A percentile compares a stretch with the other conserved stretches of the same genome.
phyloP scores from a whole-genome alignment of 2,113 vertebrate genomes.

The Daubentonia madagascariensis region DNA sequence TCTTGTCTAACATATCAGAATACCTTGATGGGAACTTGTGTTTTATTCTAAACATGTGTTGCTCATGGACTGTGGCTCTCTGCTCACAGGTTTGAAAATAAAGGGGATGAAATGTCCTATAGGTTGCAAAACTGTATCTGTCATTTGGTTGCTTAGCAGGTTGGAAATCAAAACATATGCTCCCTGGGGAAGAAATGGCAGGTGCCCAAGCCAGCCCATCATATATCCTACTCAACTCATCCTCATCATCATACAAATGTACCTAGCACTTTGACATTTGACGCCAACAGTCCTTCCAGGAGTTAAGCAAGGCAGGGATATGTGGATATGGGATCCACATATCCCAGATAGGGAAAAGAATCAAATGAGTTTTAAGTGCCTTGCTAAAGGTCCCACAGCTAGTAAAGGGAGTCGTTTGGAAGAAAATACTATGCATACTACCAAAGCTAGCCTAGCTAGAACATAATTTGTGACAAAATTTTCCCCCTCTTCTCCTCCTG shows the following conservation, averaged over 20 bases:
- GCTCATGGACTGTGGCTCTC: neutral
- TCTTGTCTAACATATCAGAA: neutral
- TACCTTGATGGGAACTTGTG: neutral
- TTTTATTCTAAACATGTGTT: neutral
- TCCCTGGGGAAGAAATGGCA: neutral
- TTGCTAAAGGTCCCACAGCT: neutral
- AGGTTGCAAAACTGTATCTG: neutral
- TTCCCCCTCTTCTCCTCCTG: neutral
- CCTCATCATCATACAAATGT: neutral
- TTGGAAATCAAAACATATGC: neutral
- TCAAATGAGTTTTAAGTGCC: neutral
- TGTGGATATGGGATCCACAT: too few relatives aligned
- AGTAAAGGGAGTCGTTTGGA: neutral
- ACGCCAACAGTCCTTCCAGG: neutral
- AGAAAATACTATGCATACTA: neutral
- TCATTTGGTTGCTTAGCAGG: neutral
- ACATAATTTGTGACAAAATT: neutral
- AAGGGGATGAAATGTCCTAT: neutral
- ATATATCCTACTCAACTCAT: neutral
- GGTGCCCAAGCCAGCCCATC: neutral
- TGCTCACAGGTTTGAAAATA: constrained; percentile 20
- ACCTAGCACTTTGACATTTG: neutral
- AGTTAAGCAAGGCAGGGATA: neutral
- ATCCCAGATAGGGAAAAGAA: neutral
- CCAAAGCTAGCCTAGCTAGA: neutral